phyloP scores from a whole-genome alignment of 2,888 invertebrate genomes.

The Sinohyriopsis cumingii region DNA sequence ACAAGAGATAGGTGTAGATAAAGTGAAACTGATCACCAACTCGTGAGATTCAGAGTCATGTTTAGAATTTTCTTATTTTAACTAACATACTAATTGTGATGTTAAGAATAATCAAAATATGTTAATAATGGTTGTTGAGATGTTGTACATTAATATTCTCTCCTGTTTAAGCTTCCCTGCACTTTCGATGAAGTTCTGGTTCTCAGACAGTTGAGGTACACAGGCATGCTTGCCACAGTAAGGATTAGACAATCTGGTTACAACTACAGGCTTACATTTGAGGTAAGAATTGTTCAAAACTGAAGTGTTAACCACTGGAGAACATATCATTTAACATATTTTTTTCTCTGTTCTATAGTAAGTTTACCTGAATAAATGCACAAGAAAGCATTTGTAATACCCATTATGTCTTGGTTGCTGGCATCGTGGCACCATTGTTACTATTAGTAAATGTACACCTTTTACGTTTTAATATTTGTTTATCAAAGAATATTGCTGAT shows the following conservation, averaged over 20 bases:
- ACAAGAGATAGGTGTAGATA: too few relatives aligned
- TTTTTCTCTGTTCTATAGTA: not conserved
- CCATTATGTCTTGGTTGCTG: too few relatives aligned
- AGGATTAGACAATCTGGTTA: slow-evolving; percentile 95
- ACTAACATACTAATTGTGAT: not conserved
- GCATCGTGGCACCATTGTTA: too few relatives aligned
- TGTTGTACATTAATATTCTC: not conserved
- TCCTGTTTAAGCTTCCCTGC: slow-evolving; percentile 80
- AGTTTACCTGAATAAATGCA: too few relatives aligned
- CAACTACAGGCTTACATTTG: slow-evolving; percentile 92
- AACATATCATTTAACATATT: not conserved
- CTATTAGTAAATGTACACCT: too few relatives aligned
- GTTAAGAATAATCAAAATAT: too few relatives aligned
- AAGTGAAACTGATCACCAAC: not conserved
- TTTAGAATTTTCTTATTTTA: not conserved
- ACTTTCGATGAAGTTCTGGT: slow-evolving; percentile 95
- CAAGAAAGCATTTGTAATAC: too few relatives aligned
- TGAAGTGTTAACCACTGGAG: not conserved
- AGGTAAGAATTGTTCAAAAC: slow-evolving; percentile 70
- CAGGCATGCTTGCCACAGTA: slow-evolving; percentile 97
- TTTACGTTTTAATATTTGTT: too few relatives aligned
- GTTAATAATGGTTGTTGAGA: too few relatives aligned
- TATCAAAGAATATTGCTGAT: too few relatives aligned
- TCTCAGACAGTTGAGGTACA: slow-evolving; percentile 90
- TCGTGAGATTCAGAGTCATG: not conserved